A percentile compares a stretch with the other conserved stretches of the same genome.
Evolutionary conservation across 2,888 invertebrate species (phyloP).

Genomic region (Patella pellucida): DNA sequence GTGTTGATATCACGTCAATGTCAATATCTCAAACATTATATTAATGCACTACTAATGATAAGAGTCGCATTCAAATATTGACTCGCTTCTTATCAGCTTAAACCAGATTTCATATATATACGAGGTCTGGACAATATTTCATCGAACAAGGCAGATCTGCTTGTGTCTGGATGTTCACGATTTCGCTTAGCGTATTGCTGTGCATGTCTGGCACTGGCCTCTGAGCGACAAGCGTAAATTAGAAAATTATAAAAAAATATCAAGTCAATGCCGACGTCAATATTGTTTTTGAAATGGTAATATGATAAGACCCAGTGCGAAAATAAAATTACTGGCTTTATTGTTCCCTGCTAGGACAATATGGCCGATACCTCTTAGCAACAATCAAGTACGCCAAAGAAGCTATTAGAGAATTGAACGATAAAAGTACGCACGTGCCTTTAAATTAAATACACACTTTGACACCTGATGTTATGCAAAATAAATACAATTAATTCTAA

Average conservation of each 20-base stretch:
- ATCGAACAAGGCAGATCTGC: background rate
- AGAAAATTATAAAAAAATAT: constrained; percentile 5
- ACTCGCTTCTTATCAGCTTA: constrained; percentile 9
- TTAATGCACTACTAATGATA: constrained; percentile 7
- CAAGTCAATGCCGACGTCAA: constrained; percentile 1
- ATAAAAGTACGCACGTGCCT: background rate
- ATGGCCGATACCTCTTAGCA: too few species aligned
- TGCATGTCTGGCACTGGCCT: background rate
- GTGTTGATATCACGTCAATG: constrained; percentile 8
- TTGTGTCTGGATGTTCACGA: background rate
- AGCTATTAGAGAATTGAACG: background rate
- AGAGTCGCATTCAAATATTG: constrained; percentile 7
- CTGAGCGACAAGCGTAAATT: constrained; percentile 11
- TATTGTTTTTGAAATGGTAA: constrained; percentile 5
- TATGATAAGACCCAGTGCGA: constrained; percentile 2
- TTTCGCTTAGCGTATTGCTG: too few species aligned
- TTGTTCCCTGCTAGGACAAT: background rate
- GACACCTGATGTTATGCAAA: constrained; percentile 2
- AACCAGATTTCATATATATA: background rate
- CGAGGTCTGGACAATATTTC: background rate
- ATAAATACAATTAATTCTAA: background rate
- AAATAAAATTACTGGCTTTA: constrained; percentile 5
- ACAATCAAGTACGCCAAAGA: too few species aligned
- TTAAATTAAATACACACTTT: background rate
- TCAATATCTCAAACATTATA: background rate